Base-by-base conservation (phyloP, 2,888 invertebrate species). In the Cephonodes hylas region DNA sequence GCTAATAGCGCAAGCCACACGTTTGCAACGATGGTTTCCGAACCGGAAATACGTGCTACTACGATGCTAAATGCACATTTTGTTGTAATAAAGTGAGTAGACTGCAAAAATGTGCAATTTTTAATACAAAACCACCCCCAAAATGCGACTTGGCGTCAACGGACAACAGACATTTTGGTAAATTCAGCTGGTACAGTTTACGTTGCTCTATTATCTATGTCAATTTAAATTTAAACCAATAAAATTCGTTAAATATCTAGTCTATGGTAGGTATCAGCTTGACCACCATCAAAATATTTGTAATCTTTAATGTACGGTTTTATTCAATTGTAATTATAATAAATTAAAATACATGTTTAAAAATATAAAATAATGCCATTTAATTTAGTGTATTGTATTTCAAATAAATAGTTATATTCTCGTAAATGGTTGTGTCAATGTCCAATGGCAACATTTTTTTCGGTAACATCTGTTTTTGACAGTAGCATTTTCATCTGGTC, bases 181-280 rank as follows among this genome's bases (percentile, higher is more conserved):
- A 75, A 77, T 89, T 87, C 91, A 91, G 90, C 91, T 91, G 91
- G 89, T 92, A 85, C 80, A 82, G 79, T 85, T 88, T 85, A 85
- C 77, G 72, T 80, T 80, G 66, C 56, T 88, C 85, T 86, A 67
- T 78, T 75, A 69, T 88, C 81, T 87, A 82, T 86, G 83, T 60
- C 77, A 73, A 79, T 91, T 91, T 67, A 80, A 91, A 91, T 80
- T 80, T 74, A 7, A 62, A 72, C 91, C 91, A 91, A 91, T 91
- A 62, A 67, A 65, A 70, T 15, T 31, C 60, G 42, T 58, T 38
- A 60, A 60, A 63, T 60, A 63, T 15, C 63, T 66, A 66, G 65
- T 67, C 59, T 70, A 68, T 71, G 65, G 7, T 53, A 13, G 22
- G 8, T 31, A 22, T 22, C 5, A 5, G 3, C 38, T 59, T 44